A percentile compares a stretch with the other conserved stretches of the same genome.
Evolutionary conservation across 2,797 vertebrate species (phyloP).

Genomic region (Acridotheres tristis): DNA sequence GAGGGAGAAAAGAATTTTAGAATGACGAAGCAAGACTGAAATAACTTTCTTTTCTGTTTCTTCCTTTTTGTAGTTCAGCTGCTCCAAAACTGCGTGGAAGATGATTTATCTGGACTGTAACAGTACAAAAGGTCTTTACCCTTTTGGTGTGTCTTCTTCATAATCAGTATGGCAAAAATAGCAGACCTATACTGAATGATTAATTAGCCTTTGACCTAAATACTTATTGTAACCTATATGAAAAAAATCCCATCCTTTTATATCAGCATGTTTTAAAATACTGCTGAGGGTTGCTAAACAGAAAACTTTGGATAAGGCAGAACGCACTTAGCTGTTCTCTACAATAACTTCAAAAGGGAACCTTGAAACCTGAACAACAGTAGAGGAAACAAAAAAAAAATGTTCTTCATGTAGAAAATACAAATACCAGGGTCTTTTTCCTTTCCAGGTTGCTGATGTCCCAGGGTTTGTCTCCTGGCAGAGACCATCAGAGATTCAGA

Average conservation of each 20-base stretch:
- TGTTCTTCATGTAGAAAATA: background rate
- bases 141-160: background rate
- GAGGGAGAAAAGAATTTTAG: background rate
- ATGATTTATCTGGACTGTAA: background rate
- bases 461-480: background rate
- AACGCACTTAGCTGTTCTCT: background rate
- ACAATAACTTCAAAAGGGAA: background rate
- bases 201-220: conserved; percentile 5
- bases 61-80: background rate
- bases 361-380: background rate
- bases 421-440: background rate
- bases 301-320: background rate
- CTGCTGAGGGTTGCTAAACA: background rate
- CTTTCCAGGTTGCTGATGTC: background rate
- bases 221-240: background rate
- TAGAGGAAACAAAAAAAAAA: background rate
- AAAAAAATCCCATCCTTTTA: background rate
- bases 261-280: background rate
- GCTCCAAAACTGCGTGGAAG: background rate
- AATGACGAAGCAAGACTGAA: background rate
- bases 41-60: background rate
- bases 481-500: background rate
- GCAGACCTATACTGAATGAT: background rate
- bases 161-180: background rate
- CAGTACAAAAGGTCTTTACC: conserved; percentile 8